Base-by-base conservation (phyloP, 2,797 vertebrate species). In the Oreochromis mossambicus region DNA sequence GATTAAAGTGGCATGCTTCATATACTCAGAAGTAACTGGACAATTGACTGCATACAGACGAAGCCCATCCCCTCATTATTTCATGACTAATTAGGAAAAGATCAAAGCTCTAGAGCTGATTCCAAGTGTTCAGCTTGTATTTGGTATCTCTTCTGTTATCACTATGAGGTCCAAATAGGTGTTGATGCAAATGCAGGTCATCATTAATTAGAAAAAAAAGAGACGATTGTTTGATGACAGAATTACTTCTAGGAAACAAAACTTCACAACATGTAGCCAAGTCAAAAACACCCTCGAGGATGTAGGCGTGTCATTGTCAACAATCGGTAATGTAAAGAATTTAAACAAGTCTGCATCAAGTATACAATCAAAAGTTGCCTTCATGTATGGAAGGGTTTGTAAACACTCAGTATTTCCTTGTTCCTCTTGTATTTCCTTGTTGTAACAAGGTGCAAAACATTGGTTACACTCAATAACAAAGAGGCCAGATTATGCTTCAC, bases 401-500 rank as follows among this genome's bases (percentile, higher is more conserved):
- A 68, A 43, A 63, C 19, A 38, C 58, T 34, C 29, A n/a, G 32
- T 36, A 36, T 63, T 63, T n/a, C 58, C 32, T 63, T 63, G 58
- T 13, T 63, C 32, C 32, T 63, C 32, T n/a, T n/a, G 58, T 36
- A 63, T 8, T 36, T 63, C 58, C 34, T 38, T 63, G 11, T 63
- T 38, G 58, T 38, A 38, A 38, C 34, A 63, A 63, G 34, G n/a
- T 41, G 63, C 36, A 68, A 68, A 68, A 41, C 63, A 41, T 36
- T 68, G 36, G 0, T 24, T 68, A 41, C 63, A 41, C 12, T 68
- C n/a, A 68, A n/a, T 41, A 68, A 41, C n/a, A 68, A 68, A 36
- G n/a, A 41, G n/a, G 0, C n/a, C 1, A 68, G 5, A 68, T 68
- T 68, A 41, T 21, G n/a, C 36, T 66, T 41, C 34, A 1, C 11